Evolutionary conservation across 2,797 vertebrate species (phyloP).

Genomic region (Tolypeutes matacus): DNA sequence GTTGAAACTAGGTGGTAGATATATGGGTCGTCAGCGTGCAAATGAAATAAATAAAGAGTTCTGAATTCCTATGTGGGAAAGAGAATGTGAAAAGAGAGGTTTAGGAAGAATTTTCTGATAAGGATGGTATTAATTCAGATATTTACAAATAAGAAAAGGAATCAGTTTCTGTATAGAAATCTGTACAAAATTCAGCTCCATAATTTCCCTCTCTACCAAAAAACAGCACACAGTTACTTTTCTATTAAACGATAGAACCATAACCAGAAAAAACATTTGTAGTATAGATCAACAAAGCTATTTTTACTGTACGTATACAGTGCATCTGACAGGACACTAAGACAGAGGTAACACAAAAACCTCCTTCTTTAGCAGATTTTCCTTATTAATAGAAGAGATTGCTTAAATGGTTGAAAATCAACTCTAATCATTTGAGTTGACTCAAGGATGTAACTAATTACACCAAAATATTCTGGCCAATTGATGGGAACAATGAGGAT

Average conservation of each 20-base stretch:
- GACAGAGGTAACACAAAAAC: neutral
- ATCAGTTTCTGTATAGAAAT: conserved; percentile 31
- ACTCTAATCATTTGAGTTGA: neutral
- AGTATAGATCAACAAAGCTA: neutral
- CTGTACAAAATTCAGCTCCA: neutral
- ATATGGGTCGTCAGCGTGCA: too few species aligned
- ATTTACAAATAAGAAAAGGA: conserved; percentile 30
- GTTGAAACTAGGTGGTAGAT: too few species aligned
- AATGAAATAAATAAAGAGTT: neutral
- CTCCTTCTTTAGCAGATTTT: neutral
- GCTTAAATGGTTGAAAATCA: neutral
- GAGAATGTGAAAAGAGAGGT: neutral
- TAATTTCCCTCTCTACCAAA: conserved; percentile 11
- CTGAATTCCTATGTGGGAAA: neutral
- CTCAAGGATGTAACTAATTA: neutral
- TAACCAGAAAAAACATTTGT: neutral
- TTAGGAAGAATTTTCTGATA: conserved; percentile 1
- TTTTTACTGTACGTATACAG: neutral
- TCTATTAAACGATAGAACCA: neutral
- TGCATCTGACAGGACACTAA: neutral
- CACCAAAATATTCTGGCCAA: conserved; percentile 26
- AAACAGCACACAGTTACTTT: conserved; percentile 32
- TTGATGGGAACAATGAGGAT: neutral
- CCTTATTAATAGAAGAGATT: neutral
- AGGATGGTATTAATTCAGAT: neutral